Conservation (phyloP, 2,888 invertebrate genomes). For the Branchipolynoe longqiensis region DNA sequence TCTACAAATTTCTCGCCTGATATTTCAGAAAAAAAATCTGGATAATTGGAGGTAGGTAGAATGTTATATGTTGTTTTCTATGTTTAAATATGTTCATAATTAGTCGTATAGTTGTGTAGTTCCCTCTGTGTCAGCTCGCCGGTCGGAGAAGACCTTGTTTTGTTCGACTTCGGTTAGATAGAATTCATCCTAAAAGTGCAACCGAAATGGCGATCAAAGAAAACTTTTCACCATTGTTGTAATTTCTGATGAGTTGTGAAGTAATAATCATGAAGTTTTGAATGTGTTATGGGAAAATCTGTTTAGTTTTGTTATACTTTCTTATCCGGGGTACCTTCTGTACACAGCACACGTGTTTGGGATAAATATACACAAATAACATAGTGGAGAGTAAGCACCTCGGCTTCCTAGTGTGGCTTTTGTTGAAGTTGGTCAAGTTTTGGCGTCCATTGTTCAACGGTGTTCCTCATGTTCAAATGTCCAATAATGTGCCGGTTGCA, state of each 20-base stretch:
- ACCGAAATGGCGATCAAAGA: slow-evolving; percentile 65
- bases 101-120: slow-evolving; percentile 26
- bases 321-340: neutral
- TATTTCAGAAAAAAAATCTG: slow-evolving; percentile 71
- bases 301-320: neutral
- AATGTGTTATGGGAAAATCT: neutral
- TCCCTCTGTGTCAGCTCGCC: neutral
- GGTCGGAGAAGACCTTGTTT: slow-evolving; percentile 47
- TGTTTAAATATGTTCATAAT: slow-evolving; percentile 42
- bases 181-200: slow-evolving; percentile 59
- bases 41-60: slow-evolving; percentile 57
- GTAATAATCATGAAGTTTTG: neutral
- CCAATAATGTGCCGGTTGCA: neutral
- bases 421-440: slow-evolving; percentile 58
- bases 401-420: slow-evolving; percentile 45
- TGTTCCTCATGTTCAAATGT: slow-evolving; percentile 36
- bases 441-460: slow-evolving; percentile 54
- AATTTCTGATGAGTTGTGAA: slow-evolving; percentile 31
- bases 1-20: slow-evolving; percentile 79
- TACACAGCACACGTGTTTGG: slow-evolving; percentile 57
- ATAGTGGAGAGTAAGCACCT: slow-evolving; percentile 33
- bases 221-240: slow-evolving; percentile 62
- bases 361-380: slow-evolving; percentile 58
- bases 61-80: slow-evolving; percentile 44
- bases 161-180: slow-evolving; percentile 51